Evolutionary conservation across 2,113 vertebrate genomes (phyloP), one percentile per base, ranked within the genome.

Genomic region (Hemicordylus capensis): DNA sequence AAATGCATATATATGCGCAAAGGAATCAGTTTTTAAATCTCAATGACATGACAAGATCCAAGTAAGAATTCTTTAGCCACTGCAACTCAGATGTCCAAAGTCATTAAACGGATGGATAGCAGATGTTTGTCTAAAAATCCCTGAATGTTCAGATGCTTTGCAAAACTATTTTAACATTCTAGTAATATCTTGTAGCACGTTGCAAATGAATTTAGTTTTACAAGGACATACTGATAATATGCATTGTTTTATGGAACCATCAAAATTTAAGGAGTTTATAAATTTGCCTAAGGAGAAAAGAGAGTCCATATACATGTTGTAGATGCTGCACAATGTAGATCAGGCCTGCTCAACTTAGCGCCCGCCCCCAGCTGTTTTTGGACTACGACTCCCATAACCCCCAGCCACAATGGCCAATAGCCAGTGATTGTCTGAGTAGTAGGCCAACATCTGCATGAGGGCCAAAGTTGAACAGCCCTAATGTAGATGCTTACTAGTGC

Each of bases 1-100:
- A 86, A 88, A 92, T 92, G 83, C 89, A 80, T 89, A 83, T 46
- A 90, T 88, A 89, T 89, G 93, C 89, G 85, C 83, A 81, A 84
- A 48, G 76, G 85, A 82, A 87, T 86, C 80, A 80, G 9, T 24
- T 66, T 24, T 22, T 39, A 80, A 48, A 48, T 44, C 31, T 66
- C 61, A 64, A 9, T 15, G 22, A 11, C 31, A 66, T 28, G 19
- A 28, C 88, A 92, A 42, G 69, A 64, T 90, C 93, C 90, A 91
- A 90, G 91, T 91, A 89, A 92, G 91, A 91, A 91, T 83, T 90
- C 79, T 90, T 91, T 56, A 37, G 76, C 83, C 80, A 22, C 31
- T 77, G 44, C 39, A 51, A 12, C n/a, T 17, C 9, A 8, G 90
- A 87, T 89, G 84, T 91, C 91, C 91, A 93, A 90, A 88, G 80